Base-by-base conservation (phyloP, 2,797 vertebrate species). In the Natrix natrix region DNA sequence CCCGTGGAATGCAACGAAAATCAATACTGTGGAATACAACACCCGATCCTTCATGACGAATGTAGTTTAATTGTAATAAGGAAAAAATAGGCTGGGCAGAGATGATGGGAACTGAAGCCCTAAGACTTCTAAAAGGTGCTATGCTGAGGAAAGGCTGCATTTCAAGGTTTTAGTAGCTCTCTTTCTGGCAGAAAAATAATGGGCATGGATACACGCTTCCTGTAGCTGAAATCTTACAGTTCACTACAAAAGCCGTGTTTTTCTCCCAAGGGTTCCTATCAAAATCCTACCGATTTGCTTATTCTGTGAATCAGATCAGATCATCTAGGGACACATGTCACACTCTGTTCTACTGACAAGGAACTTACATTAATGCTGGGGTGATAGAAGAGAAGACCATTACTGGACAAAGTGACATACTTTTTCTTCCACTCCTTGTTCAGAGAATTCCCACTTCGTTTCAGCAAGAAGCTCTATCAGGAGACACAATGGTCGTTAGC, bases 401-500 rank as follows among this genome's bases (percentile, higher is more conserved):
- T 99, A 97, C 98, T 99, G 95, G 98, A 98, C 96, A 99, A 96
- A 0, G 99, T 99, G 91, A 99, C 99, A 0, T 98, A 99, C 91
- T 99, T 99, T 98, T 99, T 99, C 98, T 99, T 99, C 99, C 99
- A 99, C 95, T 99, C 99, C 97, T 99, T 99, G 96, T 99, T 99
- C 96, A 99, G 98, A 90, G 99, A 99, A 95, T 99, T 99, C n/a
- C 99, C 99, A 2, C 99, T 99, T 94, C 99, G 98, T 97, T 99
- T 99, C 97, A 99, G 98, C 92, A 99, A 97, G 96, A 99, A 98
- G 95, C 98, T 98, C 99, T 99, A 97, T 0, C 74, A 78, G 88
- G 86, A 61, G 57, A 54, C 59, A 8, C n/a, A 74, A 17, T 4
- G 63, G 37, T 83, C 10, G 2, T 83, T 83, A 83, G 37, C 37